A percentile compares a stretch with the other conserved stretches of the same genome.
Evolutionary conservation across 1,140 invertebrate genomes (phyloP).

Genomic region (Radopholus similis): DNA sequence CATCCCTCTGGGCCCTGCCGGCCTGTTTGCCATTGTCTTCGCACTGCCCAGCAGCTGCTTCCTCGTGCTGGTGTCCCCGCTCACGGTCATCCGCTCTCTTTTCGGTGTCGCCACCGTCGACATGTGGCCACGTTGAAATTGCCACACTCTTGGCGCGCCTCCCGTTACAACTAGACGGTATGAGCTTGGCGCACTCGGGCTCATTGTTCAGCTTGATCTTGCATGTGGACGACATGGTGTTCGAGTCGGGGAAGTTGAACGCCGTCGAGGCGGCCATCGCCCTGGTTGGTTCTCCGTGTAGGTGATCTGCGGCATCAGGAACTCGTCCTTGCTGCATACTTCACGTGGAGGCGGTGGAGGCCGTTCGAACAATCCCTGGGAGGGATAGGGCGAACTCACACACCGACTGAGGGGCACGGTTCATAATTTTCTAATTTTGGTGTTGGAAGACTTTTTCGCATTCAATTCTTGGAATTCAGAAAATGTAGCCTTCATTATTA

Average conservation of each 20-base stretch:
- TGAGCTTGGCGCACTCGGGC: slow-evolving; percentile 39
- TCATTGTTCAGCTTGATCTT: slow-evolving; percentile 47
- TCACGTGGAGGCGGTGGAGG: slow-evolving; percentile 44
- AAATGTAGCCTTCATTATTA: too few species aligned
- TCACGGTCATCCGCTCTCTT: background rate
- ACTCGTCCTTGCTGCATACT: slow-evolving; percentile 51
- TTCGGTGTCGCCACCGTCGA: slow-evolving; percentile 17
- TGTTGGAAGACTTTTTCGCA: too few species aligned
- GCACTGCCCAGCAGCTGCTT: slow-evolving; percentile 11
- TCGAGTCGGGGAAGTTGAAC: slow-evolving; percentile 57
- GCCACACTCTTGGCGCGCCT: slow-evolving; percentile 4
- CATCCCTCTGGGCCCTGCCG: slow-evolving; percentile 7
- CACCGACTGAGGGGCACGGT: background rate
- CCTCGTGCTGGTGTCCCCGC: background rate
- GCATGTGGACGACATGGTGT: slow-evolving; percentile 48
- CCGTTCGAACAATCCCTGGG: slow-evolving; percentile 53
- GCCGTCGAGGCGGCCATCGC: slow-evolving; percentile 51
- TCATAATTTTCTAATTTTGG: too few species aligned
- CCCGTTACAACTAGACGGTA: slow-evolving; percentile 46
- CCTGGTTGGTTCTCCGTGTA: slow-evolving; percentile 45
- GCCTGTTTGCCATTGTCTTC: background rate
- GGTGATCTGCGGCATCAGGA: slow-evolving; percentile 49
- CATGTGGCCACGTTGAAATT: slow-evolving; percentile 17
- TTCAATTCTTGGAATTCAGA: too few species aligned
- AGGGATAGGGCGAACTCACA: background rate